A percentile compares a stretch with the other conserved stretches of the same genome.
Conservation (phyloP, 2,113 vertebrate species). For the Rhagologus leucostigma region DNA sequence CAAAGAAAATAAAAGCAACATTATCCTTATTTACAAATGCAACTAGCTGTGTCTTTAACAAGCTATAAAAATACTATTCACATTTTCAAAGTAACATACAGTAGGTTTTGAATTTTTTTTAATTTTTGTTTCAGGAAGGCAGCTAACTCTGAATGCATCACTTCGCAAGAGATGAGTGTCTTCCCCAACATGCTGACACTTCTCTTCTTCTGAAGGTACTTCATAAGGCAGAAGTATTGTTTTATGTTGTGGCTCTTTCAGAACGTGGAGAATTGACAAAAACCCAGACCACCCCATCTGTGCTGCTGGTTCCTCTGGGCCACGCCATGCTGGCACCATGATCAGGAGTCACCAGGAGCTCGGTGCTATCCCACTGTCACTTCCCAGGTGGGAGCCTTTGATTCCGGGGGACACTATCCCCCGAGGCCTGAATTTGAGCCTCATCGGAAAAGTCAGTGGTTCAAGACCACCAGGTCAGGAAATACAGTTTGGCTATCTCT, state of each 20-base stretch:
- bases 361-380: accelerated
- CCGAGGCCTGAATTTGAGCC: accelerated
- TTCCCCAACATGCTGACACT: constrained; percentile 26
- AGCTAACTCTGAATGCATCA: constrained; percentile 80
- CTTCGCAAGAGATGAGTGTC: constrained; percentile 51
- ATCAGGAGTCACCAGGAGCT: neutral
- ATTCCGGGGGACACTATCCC: neutral
- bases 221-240: constrained; percentile 2
- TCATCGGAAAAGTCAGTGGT: neutral
- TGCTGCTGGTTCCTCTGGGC: neutral
- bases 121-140: constrained; percentile 75
- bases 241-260: neutral
- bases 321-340: neutral
- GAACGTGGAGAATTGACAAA: neutral
- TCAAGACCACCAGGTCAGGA: neutral
- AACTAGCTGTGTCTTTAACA: constrained; percentile 81
- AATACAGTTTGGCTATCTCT: neutral
- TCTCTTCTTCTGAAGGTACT: constrained; percentile 51
- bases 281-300: neutral
- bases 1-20: constrained; percentile 77
- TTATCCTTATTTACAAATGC: constrained; percentile 90
- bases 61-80: constrained; percentile 99
- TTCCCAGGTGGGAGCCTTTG: neutral
- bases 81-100: constrained; percentile 93
- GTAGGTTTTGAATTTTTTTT: constrained; percentile 73